Conservation (phyloP, 2,797 vertebrate genomes). For the Xiphophorus birchmanni region DNA sequence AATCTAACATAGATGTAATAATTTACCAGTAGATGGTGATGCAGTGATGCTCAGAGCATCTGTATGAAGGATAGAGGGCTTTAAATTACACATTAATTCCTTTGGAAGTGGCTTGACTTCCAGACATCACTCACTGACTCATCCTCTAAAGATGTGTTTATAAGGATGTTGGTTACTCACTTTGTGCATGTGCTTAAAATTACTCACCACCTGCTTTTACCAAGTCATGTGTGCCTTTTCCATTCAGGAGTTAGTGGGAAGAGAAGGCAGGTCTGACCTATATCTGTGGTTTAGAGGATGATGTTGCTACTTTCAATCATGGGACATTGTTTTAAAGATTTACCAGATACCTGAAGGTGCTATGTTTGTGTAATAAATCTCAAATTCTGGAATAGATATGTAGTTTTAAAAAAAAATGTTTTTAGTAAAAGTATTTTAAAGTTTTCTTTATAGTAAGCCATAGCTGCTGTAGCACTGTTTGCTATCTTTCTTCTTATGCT, state of each 20-base stretch:
- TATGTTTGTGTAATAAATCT: background rate
- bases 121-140: constrained; percentile 22
- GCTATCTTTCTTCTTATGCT: background rate
- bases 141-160: constrained; percentile 24
- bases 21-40: constrained; percentile 30
- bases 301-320: background rate
- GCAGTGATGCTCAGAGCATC: constrained; percentile 20
- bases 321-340: background rate
- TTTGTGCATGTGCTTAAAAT: constrained; percentile 15
- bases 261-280: background rate
- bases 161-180: constrained; percentile 10
- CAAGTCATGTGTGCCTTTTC: background rate
- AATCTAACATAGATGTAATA: background rate
- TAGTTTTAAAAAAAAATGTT: background rate
- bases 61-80: background rate
- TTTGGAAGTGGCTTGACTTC: constrained; percentile 3
- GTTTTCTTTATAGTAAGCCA: background rate
- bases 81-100: constrained; percentile 14
- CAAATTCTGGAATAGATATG: background rate
- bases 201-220: background rate
- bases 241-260: background rate
- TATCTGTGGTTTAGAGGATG: background rate
- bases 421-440: background rate
- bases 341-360: background rate
- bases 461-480: background rate